Evolutionary conservation across 2,113 vertebrate genomes (phyloP).

Genomic region (Ictalurus punctatus): DNA sequence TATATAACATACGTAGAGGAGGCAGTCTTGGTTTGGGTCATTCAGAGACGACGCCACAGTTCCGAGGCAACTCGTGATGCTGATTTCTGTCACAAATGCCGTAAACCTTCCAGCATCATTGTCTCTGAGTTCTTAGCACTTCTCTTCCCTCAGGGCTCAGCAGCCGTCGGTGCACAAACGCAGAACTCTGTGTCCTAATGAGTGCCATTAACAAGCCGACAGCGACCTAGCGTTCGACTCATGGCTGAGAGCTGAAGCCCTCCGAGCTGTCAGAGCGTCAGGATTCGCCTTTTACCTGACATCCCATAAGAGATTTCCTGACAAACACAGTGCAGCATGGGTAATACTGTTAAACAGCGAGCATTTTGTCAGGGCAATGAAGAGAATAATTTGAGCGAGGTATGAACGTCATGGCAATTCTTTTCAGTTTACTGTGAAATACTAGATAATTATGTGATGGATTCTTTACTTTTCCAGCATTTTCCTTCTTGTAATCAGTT

Average conservation of each 20-base stretch:
- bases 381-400: not conserved
- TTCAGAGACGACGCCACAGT: not conserved
- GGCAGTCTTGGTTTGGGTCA: not conserved
- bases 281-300: slow-evolving; percentile 46
- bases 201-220: slow-evolving; percentile 48
- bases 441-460: not conserved
- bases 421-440: not conserved
- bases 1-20: not conserved
- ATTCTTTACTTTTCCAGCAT: not conserved
- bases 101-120: slow-evolving; percentile 14
- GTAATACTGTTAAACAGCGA: slow-evolving; percentile 28
- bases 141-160: slow-evolving; percentile 26
- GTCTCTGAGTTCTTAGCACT: slow-evolving; percentile 33
- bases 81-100: slow-evolving; percentile 36
- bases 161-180: slow-evolving; percentile 40
- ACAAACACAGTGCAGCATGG: slow-evolving; percentile 33
- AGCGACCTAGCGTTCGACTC: slow-evolving; percentile 34
- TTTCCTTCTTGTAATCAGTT: not conserved
- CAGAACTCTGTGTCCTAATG: slow-evolving; percentile 47
- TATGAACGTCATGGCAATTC: not conserved
- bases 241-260: slow-evolving; percentile 39
- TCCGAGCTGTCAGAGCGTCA: slow-evolving; percentile 46
- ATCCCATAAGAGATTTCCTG: slow-evolving; percentile 38
- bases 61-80: slow-evolving; percentile 8
- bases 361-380: not conserved